Evolutionary conservation across 2,113 vertebrate genomes (phyloP).

Genomic region (Gymnobelideus leadbeateri): DNA sequence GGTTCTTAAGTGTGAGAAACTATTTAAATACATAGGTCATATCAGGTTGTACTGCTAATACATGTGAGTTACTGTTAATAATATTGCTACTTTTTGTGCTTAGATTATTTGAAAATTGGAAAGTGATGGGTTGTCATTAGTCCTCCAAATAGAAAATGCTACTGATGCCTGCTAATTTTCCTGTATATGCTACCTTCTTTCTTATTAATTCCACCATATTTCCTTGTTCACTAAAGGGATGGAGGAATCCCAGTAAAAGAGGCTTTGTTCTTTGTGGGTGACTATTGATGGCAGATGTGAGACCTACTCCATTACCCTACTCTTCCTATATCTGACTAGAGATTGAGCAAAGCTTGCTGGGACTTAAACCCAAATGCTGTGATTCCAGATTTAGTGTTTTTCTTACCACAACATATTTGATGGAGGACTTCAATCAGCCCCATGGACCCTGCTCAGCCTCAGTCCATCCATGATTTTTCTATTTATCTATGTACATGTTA

Average conservation of each 20-base stretch:
- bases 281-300: background rate
- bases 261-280: background rate
- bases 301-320: background rate
- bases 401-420: background rate
- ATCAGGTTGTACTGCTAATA: slow-evolving; percentile 45
- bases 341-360: background rate
- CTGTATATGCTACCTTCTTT: background rate
- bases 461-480: background rate
- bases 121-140: background rate
- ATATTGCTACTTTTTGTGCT: background rate
- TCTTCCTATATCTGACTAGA: background rate
- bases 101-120: background rate
- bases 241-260: background rate
- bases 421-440: background rate
- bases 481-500: background rate
- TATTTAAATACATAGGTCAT: slow-evolving; percentile 66
- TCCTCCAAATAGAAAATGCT: slow-evolving; percentile 47
- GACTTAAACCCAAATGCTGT: background rate
- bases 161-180: background rate
- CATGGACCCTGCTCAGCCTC: background rate
- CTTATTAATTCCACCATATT: background rate
- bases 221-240: background rate
- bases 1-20: slow-evolving; percentile 55
- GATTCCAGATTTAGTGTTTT: background rate
- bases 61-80: slow-evolving; percentile 35